Evolutionary conservation across 2,113 vertebrate species (phyloP).

Genomic region (Tragelaphus buxtoni): DNA sequence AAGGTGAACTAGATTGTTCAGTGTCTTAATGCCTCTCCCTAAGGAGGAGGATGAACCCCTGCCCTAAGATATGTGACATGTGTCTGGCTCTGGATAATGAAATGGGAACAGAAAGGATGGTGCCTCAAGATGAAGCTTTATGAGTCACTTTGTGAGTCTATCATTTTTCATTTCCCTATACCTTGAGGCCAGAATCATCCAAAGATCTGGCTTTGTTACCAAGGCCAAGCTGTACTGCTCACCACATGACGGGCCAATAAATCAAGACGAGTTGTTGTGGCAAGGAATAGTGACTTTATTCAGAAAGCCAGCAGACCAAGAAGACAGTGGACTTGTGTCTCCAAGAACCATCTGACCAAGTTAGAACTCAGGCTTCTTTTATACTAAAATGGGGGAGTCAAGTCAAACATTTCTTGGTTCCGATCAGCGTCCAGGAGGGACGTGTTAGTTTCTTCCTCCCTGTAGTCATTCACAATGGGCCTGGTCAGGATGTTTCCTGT

Average conservation of each 20-base stretch:
- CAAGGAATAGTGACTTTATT: not conserved
- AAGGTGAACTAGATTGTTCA: not conserved
- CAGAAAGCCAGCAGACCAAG: not conserved
- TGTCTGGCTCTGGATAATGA: not conserved
- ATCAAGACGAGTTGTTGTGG: not conserved
- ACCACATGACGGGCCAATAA: not conserved
- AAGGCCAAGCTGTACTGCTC: not conserved
- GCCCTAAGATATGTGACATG: not conserved
- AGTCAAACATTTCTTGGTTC: not conserved
- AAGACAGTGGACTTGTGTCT: not conserved
- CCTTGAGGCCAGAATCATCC: not conserved
- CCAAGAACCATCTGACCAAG: not conserved
- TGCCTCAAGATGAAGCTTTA: not conserved
- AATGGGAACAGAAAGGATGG: not conserved
- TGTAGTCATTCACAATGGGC: not conserved
- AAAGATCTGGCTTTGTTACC: not conserved
- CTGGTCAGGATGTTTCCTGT: not conserved
- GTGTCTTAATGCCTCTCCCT: not conserved
- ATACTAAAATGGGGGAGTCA: not conserved
- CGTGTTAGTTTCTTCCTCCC: not conserved
- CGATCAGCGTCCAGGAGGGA: fast-evolving
- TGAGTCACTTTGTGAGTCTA: not conserved
- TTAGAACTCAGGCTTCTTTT: not conserved
- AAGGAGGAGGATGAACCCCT: not conserved
- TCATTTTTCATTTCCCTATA: not conserved